These are phyloP conservation scores for Sardinella longiceps DNA, from an alignment of 2,797 vertebrate genomes.

Conservation along the genomic window DNA sequence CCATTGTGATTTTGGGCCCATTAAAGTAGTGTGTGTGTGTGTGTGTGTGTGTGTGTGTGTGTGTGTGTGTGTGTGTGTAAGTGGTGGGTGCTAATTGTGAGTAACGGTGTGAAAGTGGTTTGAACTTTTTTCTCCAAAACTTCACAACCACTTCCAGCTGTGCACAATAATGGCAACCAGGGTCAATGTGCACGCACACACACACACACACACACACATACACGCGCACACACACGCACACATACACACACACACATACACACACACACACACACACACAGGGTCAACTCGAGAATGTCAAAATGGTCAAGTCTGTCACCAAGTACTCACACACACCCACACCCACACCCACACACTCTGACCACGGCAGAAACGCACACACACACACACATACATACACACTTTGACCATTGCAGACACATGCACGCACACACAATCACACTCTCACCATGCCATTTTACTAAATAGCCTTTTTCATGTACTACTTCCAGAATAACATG, in stretches of 20 bases:
- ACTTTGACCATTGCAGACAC: neutral
- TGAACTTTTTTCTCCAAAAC: conserved; percentile 68
- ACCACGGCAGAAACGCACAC: too few relatives aligned
- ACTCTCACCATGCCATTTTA: too few relatives aligned
- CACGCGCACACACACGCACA: neutral
- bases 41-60: conserved; percentile 53
- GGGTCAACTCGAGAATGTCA: too few relatives aligned
- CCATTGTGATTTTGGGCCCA: neutral
- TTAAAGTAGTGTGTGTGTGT: conserved; percentile 13
- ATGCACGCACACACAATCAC: neutral
- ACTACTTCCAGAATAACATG: too few relatives aligned
- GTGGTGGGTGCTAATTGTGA: conserved; percentile 69
- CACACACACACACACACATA: neutral
- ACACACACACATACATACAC: neutral
- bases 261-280: neutral
- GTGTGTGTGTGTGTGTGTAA: conserved; percentile 39
- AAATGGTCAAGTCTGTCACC: too few relatives aligned
- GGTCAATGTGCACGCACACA: neutral
- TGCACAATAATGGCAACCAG: conserved; percentile 55
- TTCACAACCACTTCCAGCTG: conserved; percentile 88
- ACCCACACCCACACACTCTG: neutral
- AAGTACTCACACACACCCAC: neutral
- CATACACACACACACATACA: neutral
- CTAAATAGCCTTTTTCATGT: too few relatives aligned
- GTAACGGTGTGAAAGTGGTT: conserved; percentile 82